Base-by-base conservation (phyloP, 2,797 vertebrate species). In the Geotria australis region DNA sequence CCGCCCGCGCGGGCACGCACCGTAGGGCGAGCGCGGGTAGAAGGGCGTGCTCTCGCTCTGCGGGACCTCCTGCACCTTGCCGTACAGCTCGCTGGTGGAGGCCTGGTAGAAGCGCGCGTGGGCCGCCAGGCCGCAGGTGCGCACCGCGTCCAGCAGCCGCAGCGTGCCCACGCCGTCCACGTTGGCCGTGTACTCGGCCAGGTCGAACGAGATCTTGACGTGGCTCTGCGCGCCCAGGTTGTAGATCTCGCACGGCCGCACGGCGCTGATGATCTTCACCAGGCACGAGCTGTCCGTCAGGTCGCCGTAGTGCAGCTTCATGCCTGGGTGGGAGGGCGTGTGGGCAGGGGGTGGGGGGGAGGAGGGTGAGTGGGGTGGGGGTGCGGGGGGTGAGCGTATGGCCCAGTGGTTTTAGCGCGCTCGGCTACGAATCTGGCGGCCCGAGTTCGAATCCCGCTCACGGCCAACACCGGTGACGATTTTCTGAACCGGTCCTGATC, bases 221-320 rank as follows among this genome's bases (percentile, higher is more conserved):
- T 98, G 91, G 64, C 89, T 96, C 71, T 98, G 91, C 53, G 91
- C 91, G n/a, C 88, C 91, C 55, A 98, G 74, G 70, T 98, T 96
- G 73, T 96, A 98, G 65, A 98, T 80, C 72, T 98, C 91, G 1
- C 77, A 73, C 2, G 91, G 91, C 57, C 83, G 94, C 46, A 96
- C 84, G 70, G 81, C 70, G 63, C 84, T 98, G 64, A 98, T 91
- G 64, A 98, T 96, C 73, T 98, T 98, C 69, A 98, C 89, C 58
- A 98, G 73, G 69, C 89, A 98, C 2, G 86, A 96, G 67, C 91
- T 98, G 71, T 98, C 91, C 0, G 91, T 98, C 66, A 98, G 77
- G 66, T 98, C 91, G 0, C 91, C 91, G 2, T 98, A 98, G 65
- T 98, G 88, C 65, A 98, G 68, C 68, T 79, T 91, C 89, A 98